Evolutionary conservation across 1,140 invertebrate genomes (phyloP), one percentile per base, ranked within the genome.

Genomic region (Luehdorfia chinensis): DNA sequence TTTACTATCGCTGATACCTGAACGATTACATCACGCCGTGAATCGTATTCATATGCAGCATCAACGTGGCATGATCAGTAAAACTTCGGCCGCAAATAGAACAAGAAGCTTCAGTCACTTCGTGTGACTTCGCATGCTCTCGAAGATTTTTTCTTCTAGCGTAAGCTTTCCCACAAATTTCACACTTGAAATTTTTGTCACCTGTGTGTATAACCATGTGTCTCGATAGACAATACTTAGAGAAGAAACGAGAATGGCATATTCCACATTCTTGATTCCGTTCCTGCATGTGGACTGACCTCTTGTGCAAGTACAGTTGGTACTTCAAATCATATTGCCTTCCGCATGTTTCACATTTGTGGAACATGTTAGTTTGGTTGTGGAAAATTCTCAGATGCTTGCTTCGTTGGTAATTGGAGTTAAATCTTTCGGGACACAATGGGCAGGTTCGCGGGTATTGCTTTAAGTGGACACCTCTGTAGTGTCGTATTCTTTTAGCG

Each of bases 201-300:
- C 89, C 90, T 0, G 89, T 90, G 52, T 92, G 91, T 80, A 90
- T 84, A 87, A 93, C 59, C 93, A 93, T 88, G 72, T 91, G 90
- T 88, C 88, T 81, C 84, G 93, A 86, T 80, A 95, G 28, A 87
- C 92, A 83, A 88, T 93, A 59, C 83, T 93, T 87, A 68, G 92
- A 75, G 43, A 93, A 93, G 67, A 94, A 95, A 9, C 90, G 90
- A 52, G 93, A 93, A 45, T 91, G 81, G 31, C 89, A 90, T 2
- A 88, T 55, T 2, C 64, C 55, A 54, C 89, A 90, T 4, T 75
- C 74, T 4, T 86, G 85, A 21, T 88, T 88, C 4, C 87, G 74
- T 32, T 90, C 88, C 25, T 89, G 88, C 1, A 89, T 77, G 47
- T 89, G 89, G 1, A 83, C 73, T 0, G 79, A 87, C 32, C 87